phyloP scores from a whole-genome alignment of 1,140 invertebrate species.

The Polypedilum pembai region DNA sequence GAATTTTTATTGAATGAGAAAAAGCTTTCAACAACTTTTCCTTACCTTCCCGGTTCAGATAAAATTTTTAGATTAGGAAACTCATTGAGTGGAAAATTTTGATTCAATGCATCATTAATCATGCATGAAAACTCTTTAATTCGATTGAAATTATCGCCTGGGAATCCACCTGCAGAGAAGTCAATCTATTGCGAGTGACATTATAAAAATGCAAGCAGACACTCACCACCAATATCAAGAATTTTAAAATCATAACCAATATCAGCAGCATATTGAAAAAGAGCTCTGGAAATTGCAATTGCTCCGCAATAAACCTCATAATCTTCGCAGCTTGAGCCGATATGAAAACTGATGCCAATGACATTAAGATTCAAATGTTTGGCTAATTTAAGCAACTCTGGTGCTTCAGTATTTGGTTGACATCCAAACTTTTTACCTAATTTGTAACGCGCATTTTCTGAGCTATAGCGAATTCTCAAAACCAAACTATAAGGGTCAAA shows the following conservation, averaged over 20 bases:
- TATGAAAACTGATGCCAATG: conserved; percentile 82
- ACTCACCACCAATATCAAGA: conserved; percentile 68
- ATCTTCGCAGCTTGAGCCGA: conserved; percentile 78
- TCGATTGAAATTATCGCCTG: conserved; percentile 50
- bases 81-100: conserved; percentile 62
- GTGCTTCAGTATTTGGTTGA: conserved; percentile 69
- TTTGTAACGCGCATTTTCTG: conserved; percentile 75
- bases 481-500: conserved; percentile 49
- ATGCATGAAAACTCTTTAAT: conserved; percentile 43
- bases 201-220: neutral
- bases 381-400: conserved; percentile 68
- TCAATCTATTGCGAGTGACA: neutral
- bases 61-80: conserved; percentile 63
- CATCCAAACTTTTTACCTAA: conserved; percentile 96
- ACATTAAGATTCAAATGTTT: conserved; percentile 49
- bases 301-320: conserved; percentile 65
- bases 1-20: neutral
- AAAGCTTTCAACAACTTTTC: too few species aligned
- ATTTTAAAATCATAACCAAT: conserved; percentile 65
- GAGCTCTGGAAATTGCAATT: conserved; percentile 53
- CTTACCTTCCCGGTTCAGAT: conserved; percentile 76
- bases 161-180: conserved; percentile 54
- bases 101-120: conserved; percentile 62
- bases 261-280: conserved; percentile 63
- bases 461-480: conserved; percentile 86